Evolutionary conservation across 1,140 invertebrate species (phyloP).

Genomic region (Homarus americanus): DNA sequence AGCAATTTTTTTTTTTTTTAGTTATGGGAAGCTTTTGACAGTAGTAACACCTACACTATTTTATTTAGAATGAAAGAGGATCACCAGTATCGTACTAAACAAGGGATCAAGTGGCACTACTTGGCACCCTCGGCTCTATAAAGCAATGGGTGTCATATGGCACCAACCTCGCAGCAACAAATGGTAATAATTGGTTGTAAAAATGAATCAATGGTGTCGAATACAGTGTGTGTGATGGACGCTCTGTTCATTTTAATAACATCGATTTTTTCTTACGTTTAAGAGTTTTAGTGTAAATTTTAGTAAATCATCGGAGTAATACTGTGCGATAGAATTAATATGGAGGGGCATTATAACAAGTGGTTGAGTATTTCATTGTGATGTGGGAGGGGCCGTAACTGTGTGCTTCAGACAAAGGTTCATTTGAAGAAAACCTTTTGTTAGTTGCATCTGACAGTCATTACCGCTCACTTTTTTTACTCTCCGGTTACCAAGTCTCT

Average conservation of each 20-base stretch:
- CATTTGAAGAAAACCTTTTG: slow-evolving; percentile 61
- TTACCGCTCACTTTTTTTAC: slow-evolving; percentile 24
- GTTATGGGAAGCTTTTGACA: too few species aligned
- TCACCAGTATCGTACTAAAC: not conserved
- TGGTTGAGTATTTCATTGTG: too few species aligned
- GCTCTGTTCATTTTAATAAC: slow-evolving; percentile 22
- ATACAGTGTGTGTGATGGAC: slow-evolving; percentile 4
- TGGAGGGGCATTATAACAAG: not conserved
- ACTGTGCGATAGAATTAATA: not conserved
- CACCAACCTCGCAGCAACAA: slow-evolving; percentile 16
- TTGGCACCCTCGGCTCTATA: slow-evolving; percentile 25
- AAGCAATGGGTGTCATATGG: slow-evolving; percentile 29
- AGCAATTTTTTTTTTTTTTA: too few species aligned
- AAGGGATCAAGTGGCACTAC: not conserved
- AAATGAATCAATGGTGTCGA: slow-evolving; percentile 35
- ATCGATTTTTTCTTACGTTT: not conserved
- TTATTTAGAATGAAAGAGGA: too few species aligned
- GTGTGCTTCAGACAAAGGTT: not conserved
- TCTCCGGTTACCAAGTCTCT: slow-evolving; percentile 53
- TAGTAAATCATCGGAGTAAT: not conserved
- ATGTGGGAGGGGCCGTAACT: too few species aligned
- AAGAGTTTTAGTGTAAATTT: not conserved
- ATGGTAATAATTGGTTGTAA: slow-evolving; percentile 22
- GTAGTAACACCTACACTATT: too few species aligned
- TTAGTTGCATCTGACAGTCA: slow-evolving; percentile 52